Base-by-base conservation (phyloP, 1,140 invertebrate genomes). In the Drepana arcuata region DNA sequence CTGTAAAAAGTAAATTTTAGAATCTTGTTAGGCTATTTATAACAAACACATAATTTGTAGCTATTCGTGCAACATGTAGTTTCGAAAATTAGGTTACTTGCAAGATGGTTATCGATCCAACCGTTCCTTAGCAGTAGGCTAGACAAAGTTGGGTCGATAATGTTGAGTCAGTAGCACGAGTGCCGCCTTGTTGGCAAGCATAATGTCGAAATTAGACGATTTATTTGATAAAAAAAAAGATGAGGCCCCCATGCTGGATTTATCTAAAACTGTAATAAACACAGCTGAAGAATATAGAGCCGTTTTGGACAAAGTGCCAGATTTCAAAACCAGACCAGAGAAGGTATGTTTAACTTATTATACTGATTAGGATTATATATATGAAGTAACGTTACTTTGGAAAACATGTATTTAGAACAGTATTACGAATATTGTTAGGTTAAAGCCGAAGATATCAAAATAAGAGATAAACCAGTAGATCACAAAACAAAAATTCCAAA, bases 271-370 rank as follows among this genome's bases (percentile, higher is more conserved):
- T n/a, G 88, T 90, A 2, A 88, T 87, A 23, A 91, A 88, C 46
- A 89, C 88, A 10, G 88, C 89, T 44, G 93, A 95, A 57, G 94
- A 96, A 62, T 94, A 94, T 51, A 88, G 91, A 48, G 88, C 89
- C 34, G 85, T 94, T 13, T 85, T 93, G 53, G 93, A 95, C 48
- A 93, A 92, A 78, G 91, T 95, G 13, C 93, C 94, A 0, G 95
- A 97, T 61, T 95, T 93, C 57, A 95, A 94, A 81, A 94, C 95
- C 32, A 89, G 92, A 51, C 88, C 92, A 0, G 94, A 96, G 77
- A 95, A 95, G 85, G 91, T 92, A 80, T 33, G 2, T 11, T n/a
- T 34, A 37, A 14, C 5, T 35, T 31, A n/a, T n/a, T n/a, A n/a
- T n/a, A n/a, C n/a, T n/a, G n/a, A n/a, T n/a, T n/a, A n/a, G n/a